Evolutionary conservation across 2,797 vertebrate species (phyloP).

Genomic region (Valencia hispanica): DNA sequence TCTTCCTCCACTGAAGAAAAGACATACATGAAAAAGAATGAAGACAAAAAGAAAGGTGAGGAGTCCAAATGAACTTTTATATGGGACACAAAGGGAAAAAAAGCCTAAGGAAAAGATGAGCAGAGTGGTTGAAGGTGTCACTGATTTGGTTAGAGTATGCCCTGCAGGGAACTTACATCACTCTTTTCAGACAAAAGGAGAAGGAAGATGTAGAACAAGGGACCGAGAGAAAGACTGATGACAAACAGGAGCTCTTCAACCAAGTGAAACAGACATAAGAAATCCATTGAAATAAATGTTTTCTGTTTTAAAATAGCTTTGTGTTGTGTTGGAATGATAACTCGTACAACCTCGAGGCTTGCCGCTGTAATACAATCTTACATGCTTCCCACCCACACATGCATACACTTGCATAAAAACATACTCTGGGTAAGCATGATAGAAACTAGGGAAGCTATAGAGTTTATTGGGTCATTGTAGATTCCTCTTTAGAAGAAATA

Average conservation of each 20-base stretch:
- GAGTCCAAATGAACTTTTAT: constrained; percentile 30
- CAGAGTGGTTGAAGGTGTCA: constrained; percentile 26
- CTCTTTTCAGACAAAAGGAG: constrained; percentile 25
- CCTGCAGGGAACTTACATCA: constrained; percentile 23
- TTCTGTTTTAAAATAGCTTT: constrained; percentile 46
- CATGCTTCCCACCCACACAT: constrained; percentile 16
- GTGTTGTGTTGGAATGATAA: constrained; percentile 46
- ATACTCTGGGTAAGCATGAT: background rate
- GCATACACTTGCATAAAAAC: constrained; percentile 13
- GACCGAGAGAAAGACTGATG: background rate
- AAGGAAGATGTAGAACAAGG: background rate
- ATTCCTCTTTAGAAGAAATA: constrained; percentile 69
- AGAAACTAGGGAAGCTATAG: constrained; percentile 28
- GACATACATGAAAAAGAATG: background rate
- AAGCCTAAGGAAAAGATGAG: background rate
- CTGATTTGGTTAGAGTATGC: constrained; percentile 13
- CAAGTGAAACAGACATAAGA: constrained; percentile 8
- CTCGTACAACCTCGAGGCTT: constrained; percentile 49
- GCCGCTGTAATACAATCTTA: constrained; percentile 41
- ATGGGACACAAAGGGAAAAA: background rate
- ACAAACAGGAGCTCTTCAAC: constrained; percentile 2
- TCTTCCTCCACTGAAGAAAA: background rate
- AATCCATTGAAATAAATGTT: background rate
- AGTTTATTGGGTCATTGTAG: constrained; percentile 59
- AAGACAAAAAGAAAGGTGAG: background rate